Conservation (phyloP, 2,113 vertebrate genomes). For the Amphiprion ocellaris region DNA sequence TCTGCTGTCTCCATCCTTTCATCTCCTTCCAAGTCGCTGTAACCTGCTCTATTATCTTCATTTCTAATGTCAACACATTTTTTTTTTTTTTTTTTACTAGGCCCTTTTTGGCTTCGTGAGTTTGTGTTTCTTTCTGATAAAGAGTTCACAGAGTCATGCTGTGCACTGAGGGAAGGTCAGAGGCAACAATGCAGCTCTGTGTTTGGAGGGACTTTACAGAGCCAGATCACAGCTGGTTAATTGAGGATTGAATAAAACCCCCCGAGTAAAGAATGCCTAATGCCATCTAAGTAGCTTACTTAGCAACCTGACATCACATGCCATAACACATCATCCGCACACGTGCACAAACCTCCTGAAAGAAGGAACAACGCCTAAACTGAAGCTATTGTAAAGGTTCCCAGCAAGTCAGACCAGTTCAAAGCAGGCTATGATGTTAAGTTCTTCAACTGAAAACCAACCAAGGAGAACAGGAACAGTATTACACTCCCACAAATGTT, state of each 20-base stretch:
- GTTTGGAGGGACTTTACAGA: constrained; percentile 44
- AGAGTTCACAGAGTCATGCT: constrained; percentile 21
- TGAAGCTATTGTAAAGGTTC: background rate
- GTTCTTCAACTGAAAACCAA: background rate
- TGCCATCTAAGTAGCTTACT: constrained; percentile 35
- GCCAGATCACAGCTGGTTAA: constrained; percentile 51
- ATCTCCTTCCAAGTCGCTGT: background rate
- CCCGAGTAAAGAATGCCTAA: constrained; percentile 39
- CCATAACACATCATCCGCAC: background rate
- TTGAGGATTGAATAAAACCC: constrained; percentile 33
- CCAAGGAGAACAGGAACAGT: constrained; percentile 9
- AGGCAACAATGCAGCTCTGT: constrained; percentile 67
- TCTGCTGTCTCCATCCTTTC: constrained; percentile 24
- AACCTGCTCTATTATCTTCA: constrained; percentile 2
- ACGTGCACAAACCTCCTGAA: background rate
- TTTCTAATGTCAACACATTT: constrained; percentile 38
- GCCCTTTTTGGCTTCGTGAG: background rate
- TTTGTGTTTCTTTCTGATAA: constrained; percentile 32
- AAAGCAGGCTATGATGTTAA: background rate
- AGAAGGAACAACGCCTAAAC: constrained; percentile 2
- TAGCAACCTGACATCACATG: constrained; percentile 26
- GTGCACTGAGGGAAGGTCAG: constrained; percentile 13
- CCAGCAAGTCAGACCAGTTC: constrained; percentile 25
- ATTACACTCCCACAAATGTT: background rate
- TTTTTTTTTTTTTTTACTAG: constrained; percentile 12